Percentiles rank a stretch among this genome's conserved stretches.
These are phyloP conservation scores for Tetranychus piercei DNA, from an alignment of 2,888 invertebrate species.

Conservation along the genomic window DNA sequence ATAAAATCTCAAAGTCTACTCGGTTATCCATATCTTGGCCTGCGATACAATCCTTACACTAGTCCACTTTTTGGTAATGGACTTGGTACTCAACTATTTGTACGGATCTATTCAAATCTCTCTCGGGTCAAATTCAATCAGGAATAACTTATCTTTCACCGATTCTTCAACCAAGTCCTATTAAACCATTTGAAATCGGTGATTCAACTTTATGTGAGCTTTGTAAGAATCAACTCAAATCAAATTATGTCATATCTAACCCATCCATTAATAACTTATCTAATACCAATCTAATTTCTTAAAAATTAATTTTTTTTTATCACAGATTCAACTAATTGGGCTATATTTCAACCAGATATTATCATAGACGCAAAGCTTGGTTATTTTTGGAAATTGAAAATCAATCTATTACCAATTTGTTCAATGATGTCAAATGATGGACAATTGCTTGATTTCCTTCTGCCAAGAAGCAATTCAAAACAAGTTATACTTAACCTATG, in stretches of 20 bases:
- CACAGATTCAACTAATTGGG: constrained; percentile 68
- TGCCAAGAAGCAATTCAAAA: constrained; percentile 56
- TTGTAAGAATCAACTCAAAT: constrained; percentile 17
- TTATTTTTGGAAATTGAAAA: constrained; percentile 58
- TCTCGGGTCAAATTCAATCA: constrained; percentile 49
- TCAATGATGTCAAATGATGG: constrained; percentile 34
- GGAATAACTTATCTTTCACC: constrained; percentile 53
- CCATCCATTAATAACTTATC: no score
- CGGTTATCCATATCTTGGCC: no score
- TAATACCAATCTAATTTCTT: no score
- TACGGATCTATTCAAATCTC: no score
- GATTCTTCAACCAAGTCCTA: constrained; percentile 50
- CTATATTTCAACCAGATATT: constrained; percentile 86
- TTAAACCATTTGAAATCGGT: constrained; percentile 46
- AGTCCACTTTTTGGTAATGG: no score
- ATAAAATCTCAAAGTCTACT: no score
- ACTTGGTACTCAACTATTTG: no score
- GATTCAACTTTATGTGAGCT: constrained; percentile 36
- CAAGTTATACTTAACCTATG: constrained; percentile 44
- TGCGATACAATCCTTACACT: no score
- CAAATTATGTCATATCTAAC: neutral
- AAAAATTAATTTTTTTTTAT: no score
- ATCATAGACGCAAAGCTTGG: constrained; percentile 87
- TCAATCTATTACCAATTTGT: constrained; percentile 34
- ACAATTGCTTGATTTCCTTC: constrained; percentile 45